These are phyloP conservation scores for Thaleichthys pacificus DNA, from an alignment of 2,797 vertebrate genomes.

Conservation along the genomic window DNA sequence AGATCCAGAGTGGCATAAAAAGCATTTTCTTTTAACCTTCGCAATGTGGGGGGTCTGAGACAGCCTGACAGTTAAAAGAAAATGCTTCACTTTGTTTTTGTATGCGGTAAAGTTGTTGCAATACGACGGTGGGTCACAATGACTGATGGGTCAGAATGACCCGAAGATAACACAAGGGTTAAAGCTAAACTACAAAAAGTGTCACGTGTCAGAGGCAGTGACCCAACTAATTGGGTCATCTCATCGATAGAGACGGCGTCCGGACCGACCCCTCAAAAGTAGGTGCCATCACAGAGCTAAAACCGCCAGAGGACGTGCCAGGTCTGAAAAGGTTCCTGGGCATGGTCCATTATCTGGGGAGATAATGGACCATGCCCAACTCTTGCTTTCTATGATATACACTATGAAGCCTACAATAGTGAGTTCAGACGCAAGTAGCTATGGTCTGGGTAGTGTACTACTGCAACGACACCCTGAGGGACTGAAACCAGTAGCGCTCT, in stretches of 20 bases:
- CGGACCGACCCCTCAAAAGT: conserved; percentile 15
- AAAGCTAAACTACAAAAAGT: conserved; percentile 7
- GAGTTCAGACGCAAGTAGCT: conserved; percentile 18
- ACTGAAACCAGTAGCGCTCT: conserved; percentile 7
- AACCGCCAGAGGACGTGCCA: conserved; percentile 4
- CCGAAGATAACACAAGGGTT: too few relatives aligned
- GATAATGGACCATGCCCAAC: neutral
- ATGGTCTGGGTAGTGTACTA: neutral
- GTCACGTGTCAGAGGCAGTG: neutral
- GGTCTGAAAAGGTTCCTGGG: conserved; percentile 15
- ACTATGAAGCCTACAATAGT: neutral
- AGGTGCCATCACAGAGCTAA: neutral
- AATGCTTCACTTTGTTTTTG: too few relatives aligned
- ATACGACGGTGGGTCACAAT: too few relatives aligned
- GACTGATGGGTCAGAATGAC: too few relatives aligned
- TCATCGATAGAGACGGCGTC: neutral
- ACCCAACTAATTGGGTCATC: conserved; percentile 17
- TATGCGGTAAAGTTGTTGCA: too few relatives aligned
- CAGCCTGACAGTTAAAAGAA: too few relatives aligned
- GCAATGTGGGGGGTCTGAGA: too few relatives aligned
- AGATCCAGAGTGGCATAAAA: too few relatives aligned
- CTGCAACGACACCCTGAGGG: conserved; percentile 2
- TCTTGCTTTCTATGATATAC: conserved; percentile 2
- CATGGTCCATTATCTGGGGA: conserved; percentile 15
- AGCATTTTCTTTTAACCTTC: too few relatives aligned